Evolutionary conservation across 2,888 invertebrate species (phyloP).

Genomic region (Ethmia dodecea): DNA sequence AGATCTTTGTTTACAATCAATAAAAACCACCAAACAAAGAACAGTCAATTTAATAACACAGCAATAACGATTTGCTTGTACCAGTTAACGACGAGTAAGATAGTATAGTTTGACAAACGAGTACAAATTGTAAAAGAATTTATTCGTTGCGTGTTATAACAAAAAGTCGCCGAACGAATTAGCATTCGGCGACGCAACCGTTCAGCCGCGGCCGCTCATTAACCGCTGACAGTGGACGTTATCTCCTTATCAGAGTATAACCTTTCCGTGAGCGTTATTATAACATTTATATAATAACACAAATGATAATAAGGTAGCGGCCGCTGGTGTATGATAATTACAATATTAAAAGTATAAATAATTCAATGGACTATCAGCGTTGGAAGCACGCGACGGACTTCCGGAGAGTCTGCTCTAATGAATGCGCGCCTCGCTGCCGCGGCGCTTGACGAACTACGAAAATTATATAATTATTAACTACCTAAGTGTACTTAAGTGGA

Average conservation of each 20-base stretch:
- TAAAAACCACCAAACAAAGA: too few relatives aligned
- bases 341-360: constrained; percentile 75
- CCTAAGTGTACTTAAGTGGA: constrained; percentile 27
- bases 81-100: constrained; percentile 21
- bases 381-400: constrained; percentile 71
- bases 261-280: constrained; percentile 67
- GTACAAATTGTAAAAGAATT: constrained; percentile 61
- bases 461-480: constrained; percentile 53
- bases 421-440: constrained; percentile 49
- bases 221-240: constrained; percentile 51
- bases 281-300: constrained; percentile 72
- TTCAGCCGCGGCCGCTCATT: constrained; percentile 44
- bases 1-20: too few relatives aligned
- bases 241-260: constrained; percentile 65
- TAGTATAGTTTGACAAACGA: constrained; percentile 54
- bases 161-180: constrained; percentile 49
- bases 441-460: constrained; percentile 54
- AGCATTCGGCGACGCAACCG: constrained; percentile 39
- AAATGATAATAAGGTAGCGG: constrained; percentile 68
- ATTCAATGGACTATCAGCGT: constrained; percentile 70
- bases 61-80: neutral
- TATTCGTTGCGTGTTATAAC: constrained; percentile 44
- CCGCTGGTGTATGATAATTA: constrained; percentile 67
- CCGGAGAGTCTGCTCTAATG: constrained; percentile 61
- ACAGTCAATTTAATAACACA: neutral